A percentile compares a stretch with the other conserved stretches of the same genome.
Conservation (phyloP, 2,888 invertebrate genomes). For the Hyles lineata region DNA sequence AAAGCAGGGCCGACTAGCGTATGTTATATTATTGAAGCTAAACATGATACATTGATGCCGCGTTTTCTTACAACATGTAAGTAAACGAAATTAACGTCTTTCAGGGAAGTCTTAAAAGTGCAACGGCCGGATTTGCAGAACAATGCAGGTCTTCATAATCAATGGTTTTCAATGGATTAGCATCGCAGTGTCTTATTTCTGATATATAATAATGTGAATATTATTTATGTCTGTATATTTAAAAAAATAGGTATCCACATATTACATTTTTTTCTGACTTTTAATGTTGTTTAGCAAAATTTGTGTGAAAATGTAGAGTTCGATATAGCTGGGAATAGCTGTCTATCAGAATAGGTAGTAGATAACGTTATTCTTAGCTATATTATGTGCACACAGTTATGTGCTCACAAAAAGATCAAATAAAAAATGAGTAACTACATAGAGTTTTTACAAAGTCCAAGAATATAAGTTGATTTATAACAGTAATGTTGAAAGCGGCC, state of each 20-base stretch:
- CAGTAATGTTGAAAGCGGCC: not conserved
- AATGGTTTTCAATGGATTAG: slow-evolving; percentile 67
- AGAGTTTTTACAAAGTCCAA: not conserved
- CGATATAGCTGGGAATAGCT: no score
- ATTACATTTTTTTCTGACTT: no score
- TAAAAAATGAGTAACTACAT: not conserved
- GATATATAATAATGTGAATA: slow-evolving; percentile 51
- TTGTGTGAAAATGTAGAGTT: no score
- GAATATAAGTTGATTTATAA: slow-evolving; percentile 7
- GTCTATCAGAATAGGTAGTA: no score
- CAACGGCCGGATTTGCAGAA: slow-evolving; percentile 65
- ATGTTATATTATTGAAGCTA: no score
- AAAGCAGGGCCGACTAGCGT: no score
- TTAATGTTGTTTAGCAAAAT: no score
- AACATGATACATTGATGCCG: not conserved
- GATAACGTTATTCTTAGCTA: no score
- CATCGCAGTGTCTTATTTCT: slow-evolving; percentile 61
- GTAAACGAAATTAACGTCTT: slow-evolving; percentile 15
- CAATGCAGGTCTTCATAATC: slow-evolving; percentile 72
- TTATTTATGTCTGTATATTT: slow-evolving; percentile 9
- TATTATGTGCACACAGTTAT: not conserved
- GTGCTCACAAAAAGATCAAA: not conserved
- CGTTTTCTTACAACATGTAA: not conserved
- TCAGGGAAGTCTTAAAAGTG: slow-evolving; percentile 69
- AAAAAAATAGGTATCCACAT: no score